Percentiles rank a stretch among this genome's conserved stretches.
These are phyloP conservation scores for Trichoplusia ni DNA, from an alignment of 1,140 invertebrate genomes.

Conservation along the genomic window DNA sequence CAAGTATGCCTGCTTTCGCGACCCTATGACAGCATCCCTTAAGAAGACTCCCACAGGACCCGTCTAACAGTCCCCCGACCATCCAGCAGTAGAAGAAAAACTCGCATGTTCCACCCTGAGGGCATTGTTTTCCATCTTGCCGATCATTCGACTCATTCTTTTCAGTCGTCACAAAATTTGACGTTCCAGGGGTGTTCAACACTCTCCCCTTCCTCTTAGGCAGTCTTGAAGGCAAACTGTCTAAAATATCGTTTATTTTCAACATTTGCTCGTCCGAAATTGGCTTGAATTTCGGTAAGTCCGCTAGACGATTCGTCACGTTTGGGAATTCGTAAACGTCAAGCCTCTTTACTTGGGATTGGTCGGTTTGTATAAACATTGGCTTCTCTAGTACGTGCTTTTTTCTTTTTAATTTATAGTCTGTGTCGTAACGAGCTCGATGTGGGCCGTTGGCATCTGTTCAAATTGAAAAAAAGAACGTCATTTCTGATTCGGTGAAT, in stretches of 20 bases:
- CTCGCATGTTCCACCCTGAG: conserved; percentile 91
- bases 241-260: conserved; percentile 65
- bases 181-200: conserved; percentile 43
- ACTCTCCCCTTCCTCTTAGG: conserved; percentile 61
- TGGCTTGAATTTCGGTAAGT: conserved; percentile 70
- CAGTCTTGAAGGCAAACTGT: conserved; percentile 53
- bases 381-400: conserved; percentile 48
- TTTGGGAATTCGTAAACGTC: conserved; percentile 55
- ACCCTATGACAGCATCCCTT: conserved; percentile 93
- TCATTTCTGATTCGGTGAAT: conserved; percentile 27
- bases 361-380: conserved; percentile 72
- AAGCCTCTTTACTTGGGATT: conserved; percentile 53
- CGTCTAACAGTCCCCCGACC: conserved; percentile 92
- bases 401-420: conserved; percentile 40
- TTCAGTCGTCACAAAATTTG: conserved; percentile 48
- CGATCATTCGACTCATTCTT: conserved; percentile 46
- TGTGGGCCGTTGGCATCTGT: conserved; percentile 77
- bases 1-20: conserved; percentile 87
- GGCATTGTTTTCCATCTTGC: conserved; percentile 76
- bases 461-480: conserved; percentile 55
- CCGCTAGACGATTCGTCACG: conserved; percentile 43
- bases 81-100: conserved; percentile 97
- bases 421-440: conserved; percentile 66
- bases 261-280: conserved; percentile 73
- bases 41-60: conserved; percentile 91